Percentiles rank a stretch among this genome's conserved stretches.
These are phyloP conservation scores for Troides helena DNA, from an alignment of 2,888 invertebrate species.

Conservation along the genomic window DNA sequence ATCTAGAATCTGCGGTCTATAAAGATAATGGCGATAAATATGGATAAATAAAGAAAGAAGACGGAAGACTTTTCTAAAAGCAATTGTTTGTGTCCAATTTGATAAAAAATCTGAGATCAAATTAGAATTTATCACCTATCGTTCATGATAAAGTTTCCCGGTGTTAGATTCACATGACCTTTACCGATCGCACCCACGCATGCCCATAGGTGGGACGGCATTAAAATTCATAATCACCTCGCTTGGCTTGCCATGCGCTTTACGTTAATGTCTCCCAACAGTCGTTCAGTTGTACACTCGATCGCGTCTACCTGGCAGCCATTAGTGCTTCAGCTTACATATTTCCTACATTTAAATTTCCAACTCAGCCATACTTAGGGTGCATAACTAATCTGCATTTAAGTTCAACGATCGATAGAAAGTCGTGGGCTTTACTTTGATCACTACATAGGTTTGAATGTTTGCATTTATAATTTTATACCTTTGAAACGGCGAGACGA, in stretches of 20 bases:
- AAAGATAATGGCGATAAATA: too few relatives aligned
- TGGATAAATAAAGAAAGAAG: too few relatives aligned
- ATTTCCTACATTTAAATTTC: slow-evolving; percentile 26
- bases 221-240: slow-evolving; percentile 49
- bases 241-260: slow-evolving; percentile 27
- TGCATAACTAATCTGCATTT: slow-evolving; percentile 22
- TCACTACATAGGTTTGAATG: too few relatives aligned
- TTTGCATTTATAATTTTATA: too few relatives aligned
- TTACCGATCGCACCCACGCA: slow-evolving; percentile 20
- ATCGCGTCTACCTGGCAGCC: slow-evolving; percentile 40
- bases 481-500: too few relatives aligned
- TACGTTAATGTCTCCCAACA: slow-evolving; percentile 26
- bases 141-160: too few relatives aligned
- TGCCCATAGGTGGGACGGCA: slow-evolving; percentile 38
- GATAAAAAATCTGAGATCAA: too few relatives aligned
- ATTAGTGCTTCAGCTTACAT: slow-evolving; percentile 39
- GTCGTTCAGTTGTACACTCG: slow-evolving; percentile 44
- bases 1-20: too few relatives aligned
- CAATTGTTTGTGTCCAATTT: too few relatives aligned
- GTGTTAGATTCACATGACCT: not conserved
- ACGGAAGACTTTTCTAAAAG: too few relatives aligned
- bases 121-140: too few relatives aligned
- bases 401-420: slow-evolving; percentile 11
- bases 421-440: not conserved
- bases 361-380: slow-evolving; percentile 19